Evolutionary conservation across 2,113 vertebrate genomes (phyloP).

Genomic region (Pao palembangensis): DNA sequence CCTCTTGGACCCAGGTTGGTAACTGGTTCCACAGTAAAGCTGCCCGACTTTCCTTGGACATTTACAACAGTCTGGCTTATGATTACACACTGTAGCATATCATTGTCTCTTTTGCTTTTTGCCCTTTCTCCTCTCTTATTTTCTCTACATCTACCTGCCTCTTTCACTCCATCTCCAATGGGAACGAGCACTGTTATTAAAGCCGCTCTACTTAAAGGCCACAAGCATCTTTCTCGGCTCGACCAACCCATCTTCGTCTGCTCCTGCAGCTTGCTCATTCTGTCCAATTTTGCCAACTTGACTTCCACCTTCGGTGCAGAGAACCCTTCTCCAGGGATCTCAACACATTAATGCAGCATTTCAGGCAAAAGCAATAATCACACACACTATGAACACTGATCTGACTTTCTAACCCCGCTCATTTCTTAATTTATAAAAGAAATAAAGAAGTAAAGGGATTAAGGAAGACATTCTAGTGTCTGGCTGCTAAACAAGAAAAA

Average conservation of each 20-base stretch:
- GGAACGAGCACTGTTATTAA: slow-evolving; percentile 55
- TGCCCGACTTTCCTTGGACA: too few relatives aligned
- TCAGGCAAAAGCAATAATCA: slow-evolving; percentile 73
- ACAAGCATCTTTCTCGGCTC: slow-evolving; percentile 15
- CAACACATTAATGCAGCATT: slow-evolving; percentile 69
- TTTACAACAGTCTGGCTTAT: slow-evolving; percentile 5
- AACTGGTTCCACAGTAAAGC: too few relatives aligned
- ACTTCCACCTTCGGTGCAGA: slow-evolving; percentile 32
- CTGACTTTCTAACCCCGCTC: slow-evolving; percentile 68
- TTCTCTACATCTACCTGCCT: slow-evolving; percentile 1
- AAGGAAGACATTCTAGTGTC: too few relatives aligned
- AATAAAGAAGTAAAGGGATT: slow-evolving; percentile 41
- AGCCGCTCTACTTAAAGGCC: slow-evolving; percentile 50
- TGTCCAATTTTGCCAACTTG: slow-evolving; percentile 17
- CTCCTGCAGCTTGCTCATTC: slow-evolving; percentile 16
- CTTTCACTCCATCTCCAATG: slow-evolving; percentile 6
- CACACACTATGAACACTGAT: slow-evolving; percentile 57
- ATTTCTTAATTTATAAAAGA: slow-evolving; percentile 76
- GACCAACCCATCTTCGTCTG: slow-evolving; percentile 12
- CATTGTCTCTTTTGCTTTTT: slow-evolving; percentile 1
- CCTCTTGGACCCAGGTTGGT: too few relatives aligned
- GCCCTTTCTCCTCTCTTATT: background rate
- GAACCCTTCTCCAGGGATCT: slow-evolving; percentile 56
- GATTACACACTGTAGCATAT: slow-evolving; percentile 6
- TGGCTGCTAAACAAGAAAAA: too few relatives aligned